A percentile compares a stretch with the other conserved stretches of the same genome.
Conservation (phyloP, 2,888 invertebrate genomes). For the Pandemis corylana region DNA sequence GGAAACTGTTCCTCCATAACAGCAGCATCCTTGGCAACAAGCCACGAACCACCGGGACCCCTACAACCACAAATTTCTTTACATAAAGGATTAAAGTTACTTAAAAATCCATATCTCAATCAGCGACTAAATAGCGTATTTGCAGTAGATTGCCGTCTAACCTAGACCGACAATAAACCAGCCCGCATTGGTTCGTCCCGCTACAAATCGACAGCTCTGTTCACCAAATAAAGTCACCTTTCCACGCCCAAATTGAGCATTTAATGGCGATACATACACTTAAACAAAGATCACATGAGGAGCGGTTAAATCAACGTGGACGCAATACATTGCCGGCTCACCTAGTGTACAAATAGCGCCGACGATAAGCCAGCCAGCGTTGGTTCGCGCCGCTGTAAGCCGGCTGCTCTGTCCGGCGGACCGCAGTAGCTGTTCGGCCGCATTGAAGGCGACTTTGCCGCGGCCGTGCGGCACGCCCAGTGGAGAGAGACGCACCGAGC, state of each 20-base stretch:
- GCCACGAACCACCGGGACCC: constrained; percentile 96
- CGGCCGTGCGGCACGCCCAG: constrained; percentile 98
- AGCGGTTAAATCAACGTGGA: not conserved
- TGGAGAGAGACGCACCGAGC: constrained; percentile 95
- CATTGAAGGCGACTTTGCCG: constrained; percentile 98
- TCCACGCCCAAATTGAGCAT: no score
- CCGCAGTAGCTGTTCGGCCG: constrained; percentile 97
- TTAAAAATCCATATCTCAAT: no score
- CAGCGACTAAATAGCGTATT: no score
- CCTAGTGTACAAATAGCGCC: constrained; percentile 97
- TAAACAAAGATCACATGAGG: not conserved
- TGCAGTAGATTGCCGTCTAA: no score
- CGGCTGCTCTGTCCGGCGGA: constrained; percentile 99
- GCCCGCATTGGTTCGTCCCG: constrained; percentile 94
- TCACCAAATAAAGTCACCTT: constrained; percentile 93
- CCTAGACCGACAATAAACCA: constrained; percentile 88
- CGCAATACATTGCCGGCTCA: not conserved
- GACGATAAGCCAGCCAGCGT: constrained; percentile 98
- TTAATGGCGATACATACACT: no score
- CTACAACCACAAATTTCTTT: constrained; percentile 66
- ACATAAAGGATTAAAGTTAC: not conserved
- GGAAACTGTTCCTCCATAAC: constrained; percentile 99
- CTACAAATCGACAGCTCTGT: constrained; percentile 91
- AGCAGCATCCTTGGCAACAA: constrained; percentile 96
- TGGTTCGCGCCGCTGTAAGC: constrained; percentile 96